Percentiles rank a stretch among this genome's conserved stretches.
Evolutionary conservation across 2,888 invertebrate species (phyloP).

Genomic region (Pantelozetes paolii): DNA sequence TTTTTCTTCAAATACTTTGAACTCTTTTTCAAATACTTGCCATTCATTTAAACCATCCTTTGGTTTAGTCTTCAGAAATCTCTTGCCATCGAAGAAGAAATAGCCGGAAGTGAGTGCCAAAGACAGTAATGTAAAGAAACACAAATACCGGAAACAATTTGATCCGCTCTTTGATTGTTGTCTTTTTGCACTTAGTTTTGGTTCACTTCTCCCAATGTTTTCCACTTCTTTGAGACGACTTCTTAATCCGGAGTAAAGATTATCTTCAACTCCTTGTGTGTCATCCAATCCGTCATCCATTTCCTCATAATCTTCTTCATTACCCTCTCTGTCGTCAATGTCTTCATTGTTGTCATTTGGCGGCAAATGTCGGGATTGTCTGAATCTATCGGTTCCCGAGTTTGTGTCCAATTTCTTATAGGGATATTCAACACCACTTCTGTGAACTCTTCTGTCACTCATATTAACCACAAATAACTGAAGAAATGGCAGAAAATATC

Average conservation of each 20-base stretch:
- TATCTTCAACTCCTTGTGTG: background rate
- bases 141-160: too few relatives aligned
- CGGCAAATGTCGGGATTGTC: too few relatives aligned
- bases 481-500: too few relatives aligned
- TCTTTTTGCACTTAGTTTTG: background rate
- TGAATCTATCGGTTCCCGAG: background rate
- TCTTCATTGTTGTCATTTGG: background rate
- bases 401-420: too few relatives aligned
- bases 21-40: background rate
- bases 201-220: too few relatives aligned
- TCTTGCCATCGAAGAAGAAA: background rate
- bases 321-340: background rate
- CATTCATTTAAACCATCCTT: background rate
- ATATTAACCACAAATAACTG: too few relatives aligned
- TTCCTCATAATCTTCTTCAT: background rate
- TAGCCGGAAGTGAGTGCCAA: background rate
- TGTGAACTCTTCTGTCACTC: background rate
- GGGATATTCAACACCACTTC: background rate
- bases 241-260: too few relatives aligned
- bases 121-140: background rate
- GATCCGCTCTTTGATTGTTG: background rate
- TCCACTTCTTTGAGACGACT: too few relatives aligned
- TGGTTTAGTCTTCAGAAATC: background rate
- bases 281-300: background rate
- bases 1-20: background rate